phyloP scores from a whole-genome alignment of 2,888 invertebrate species.

The Tachina fera region DNA sequence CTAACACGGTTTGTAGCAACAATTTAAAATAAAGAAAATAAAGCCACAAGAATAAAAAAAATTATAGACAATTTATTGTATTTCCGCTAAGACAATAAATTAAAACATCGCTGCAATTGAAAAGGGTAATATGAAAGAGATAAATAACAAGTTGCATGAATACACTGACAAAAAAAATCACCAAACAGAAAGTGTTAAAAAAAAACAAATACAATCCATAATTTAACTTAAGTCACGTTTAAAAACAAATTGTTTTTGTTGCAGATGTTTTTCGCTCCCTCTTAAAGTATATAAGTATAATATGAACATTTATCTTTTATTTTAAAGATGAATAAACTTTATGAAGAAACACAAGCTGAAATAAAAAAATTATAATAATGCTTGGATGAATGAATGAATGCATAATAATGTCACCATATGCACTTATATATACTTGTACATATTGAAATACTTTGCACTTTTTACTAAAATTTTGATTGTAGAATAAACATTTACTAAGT shows the following conservation, averaged over 20 bases:
- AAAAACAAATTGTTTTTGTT: background rate
- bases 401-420: conserved; percentile 26
- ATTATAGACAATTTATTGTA: conserved; percentile 39
- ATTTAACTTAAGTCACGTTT: conserved; percentile 48
- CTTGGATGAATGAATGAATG: conserved; percentile 39
- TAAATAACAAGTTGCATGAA: conserved; percentile 16
- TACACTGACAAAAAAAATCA: background rate
- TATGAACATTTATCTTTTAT: background rate
- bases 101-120: background rate
- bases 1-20: conserved; percentile 45
- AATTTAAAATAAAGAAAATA: background rate
- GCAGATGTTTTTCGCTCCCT: background rate
- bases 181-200: background rate
- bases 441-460: background rate
- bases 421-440: background rate
- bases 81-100: conserved; percentile 54
- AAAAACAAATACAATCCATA: conserved; percentile 1
- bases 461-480: conserved; percentile 7
- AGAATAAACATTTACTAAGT: background rate
- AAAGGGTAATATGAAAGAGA: background rate
- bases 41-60: conserved; percentile 1
- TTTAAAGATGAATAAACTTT: conserved; percentile 47
- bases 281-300: background rate
- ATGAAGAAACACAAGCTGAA: conserved; percentile 1
- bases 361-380: background rate